These are phyloP conservation scores for Heliconius hermathena DNA, from an alignment of 1,140 invertebrate genomes.

Conservation along the genomic window DNA sequence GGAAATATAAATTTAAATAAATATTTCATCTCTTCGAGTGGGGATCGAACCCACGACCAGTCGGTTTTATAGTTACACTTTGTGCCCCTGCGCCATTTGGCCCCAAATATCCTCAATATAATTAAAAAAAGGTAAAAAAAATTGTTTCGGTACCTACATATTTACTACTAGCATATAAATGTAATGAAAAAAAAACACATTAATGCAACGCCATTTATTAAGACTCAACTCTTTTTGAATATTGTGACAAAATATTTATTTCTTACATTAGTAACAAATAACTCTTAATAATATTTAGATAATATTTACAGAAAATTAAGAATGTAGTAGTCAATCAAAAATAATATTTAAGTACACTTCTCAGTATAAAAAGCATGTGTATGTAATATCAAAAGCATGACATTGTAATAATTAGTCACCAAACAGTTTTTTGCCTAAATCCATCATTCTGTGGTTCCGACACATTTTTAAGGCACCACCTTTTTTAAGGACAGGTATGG, in stretches of 20 bases:
- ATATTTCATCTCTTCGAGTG: too few relatives aligned
- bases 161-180: not conserved
- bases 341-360: slow-evolving; percentile 43
- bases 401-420: slow-evolving; percentile 85
- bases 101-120: too few relatives aligned
- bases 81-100: too few relatives aligned
- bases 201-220: slow-evolving; percentile 33
- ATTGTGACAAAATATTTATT: slow-evolving; percentile 34
- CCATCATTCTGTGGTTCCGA: slow-evolving; percentile 93
- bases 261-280: slow-evolving; percentile 24
- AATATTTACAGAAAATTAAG: slow-evolving; percentile 48
- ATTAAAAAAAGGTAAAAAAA: not conserved
- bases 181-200: slow-evolving; percentile 20
- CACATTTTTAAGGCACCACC: slow-evolving; percentile 91
- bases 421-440: slow-evolving; percentile 92
- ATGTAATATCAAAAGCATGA: slow-evolving; percentile 33
- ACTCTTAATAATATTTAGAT: slow-evolving; percentile 26
- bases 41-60: too few relatives aligned
- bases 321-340: slow-evolving; percentile 39
- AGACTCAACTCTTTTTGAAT: slow-evolving; percentile 24
- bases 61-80: too few relatives aligned
- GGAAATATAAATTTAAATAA: too few relatives aligned
- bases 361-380: slow-evolving; percentile 35
- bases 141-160: too few relatives aligned
- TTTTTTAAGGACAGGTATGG: slow-evolving; percentile 90